A percentile compares a stretch with the other conserved stretches of the same genome.
These are phyloP conservation scores for Acinonyx jubatus DNA, from an alignment of 2,113 vertebrate genomes.

Conservation along the genomic window DNA sequence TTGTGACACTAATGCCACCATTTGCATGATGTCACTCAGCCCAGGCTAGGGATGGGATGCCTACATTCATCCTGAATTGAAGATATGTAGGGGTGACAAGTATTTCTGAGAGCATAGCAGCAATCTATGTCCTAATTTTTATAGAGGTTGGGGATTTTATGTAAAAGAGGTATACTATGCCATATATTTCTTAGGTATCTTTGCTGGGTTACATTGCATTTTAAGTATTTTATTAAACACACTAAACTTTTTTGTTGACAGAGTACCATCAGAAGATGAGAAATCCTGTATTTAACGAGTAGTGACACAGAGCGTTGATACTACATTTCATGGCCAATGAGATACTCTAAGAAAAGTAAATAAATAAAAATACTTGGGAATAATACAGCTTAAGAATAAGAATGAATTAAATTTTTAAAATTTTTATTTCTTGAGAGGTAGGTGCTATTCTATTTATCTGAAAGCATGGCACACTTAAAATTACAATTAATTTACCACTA, in stretches of 20 bases:
- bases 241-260: background rate
- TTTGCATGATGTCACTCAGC: conserved; percentile 27
- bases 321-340: background rate
- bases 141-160: background rate
- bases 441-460: conserved; percentile 17
- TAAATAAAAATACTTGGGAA: background rate
- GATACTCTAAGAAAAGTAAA: conserved; percentile 12
- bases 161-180: background rate
- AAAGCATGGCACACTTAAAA: conserved; percentile 58
- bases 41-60: background rate
- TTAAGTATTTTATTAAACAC: conserved; percentile 30
- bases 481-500: background rate
- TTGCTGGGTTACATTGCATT: background rate
- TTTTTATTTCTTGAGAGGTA: conserved; percentile 34
- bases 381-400: background rate
- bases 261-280: background rate
- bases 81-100: background rate
- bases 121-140: conserved; percentile 30
- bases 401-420: background rate
- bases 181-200: background rate
- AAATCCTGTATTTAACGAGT: conserved; percentile 23
- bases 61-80: background rate
- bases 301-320: background rate
- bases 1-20: conserved; percentile 22
- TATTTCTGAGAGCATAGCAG: background rate